These are phyloP conservation scores for Dicerorhinus sumatrensis DNA, from an alignment of 2,113 vertebrate species.

Conservation along the genomic window DNA sequence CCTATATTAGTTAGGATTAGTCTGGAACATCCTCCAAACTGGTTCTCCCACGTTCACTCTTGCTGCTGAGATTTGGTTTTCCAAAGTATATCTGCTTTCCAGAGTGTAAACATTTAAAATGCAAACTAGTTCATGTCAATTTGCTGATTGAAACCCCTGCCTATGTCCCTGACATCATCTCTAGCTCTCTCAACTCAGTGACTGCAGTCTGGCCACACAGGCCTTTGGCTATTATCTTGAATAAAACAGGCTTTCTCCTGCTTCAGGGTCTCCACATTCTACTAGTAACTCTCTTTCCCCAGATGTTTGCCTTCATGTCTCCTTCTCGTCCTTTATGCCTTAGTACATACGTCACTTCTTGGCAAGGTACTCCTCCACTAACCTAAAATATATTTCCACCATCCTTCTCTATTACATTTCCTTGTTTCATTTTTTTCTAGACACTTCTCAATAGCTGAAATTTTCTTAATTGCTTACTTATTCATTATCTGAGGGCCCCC, in stretches of 20 bases:
- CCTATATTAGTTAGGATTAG: background rate
- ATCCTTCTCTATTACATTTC: background rate
- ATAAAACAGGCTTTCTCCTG: background rate
- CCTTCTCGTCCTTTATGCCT: background rate
- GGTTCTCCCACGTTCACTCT: background rate
- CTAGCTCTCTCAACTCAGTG: background rate
- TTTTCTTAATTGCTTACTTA: background rate
- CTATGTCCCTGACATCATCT: background rate
- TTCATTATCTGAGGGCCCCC: background rate
- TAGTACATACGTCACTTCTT: background rate
- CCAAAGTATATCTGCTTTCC: background rate
- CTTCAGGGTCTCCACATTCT: background rate
- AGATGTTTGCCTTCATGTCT: background rate
- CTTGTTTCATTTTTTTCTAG: constrained; percentile 9
- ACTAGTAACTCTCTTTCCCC: background rate
- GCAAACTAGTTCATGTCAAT: background rate
- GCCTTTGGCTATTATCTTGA: background rate
- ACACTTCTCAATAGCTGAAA: background rate
- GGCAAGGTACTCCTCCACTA: background rate
- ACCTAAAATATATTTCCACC: background rate
- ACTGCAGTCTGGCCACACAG: background rate
- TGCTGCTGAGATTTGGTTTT: background rate
- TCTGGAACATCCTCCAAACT: background rate
- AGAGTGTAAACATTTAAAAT: background rate
- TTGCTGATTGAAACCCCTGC: background rate